Evolutionary conservation across 2,888 invertebrate genomes (phyloP).

Genomic region (Watsonalla cultraria): DNA sequence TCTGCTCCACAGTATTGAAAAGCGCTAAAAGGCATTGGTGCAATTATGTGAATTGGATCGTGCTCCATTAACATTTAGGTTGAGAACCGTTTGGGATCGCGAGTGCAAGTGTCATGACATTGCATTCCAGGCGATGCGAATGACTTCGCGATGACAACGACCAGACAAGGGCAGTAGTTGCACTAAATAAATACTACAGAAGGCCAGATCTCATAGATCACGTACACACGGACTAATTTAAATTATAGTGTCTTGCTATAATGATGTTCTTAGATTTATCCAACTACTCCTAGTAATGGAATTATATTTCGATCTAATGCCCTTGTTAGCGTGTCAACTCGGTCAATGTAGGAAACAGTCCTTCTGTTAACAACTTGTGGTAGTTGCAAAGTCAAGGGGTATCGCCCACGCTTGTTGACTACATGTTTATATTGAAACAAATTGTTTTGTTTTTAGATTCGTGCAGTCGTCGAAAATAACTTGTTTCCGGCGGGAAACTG

Average conservation of each 20-base stretch:
- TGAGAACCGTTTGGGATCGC: conserved; percentile 13
- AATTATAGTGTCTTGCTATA: no score
- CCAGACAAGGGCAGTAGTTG: conserved; percentile 74
- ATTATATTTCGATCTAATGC: no score
- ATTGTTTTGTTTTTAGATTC: conserved; percentile 1
- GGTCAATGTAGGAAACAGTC: no score
- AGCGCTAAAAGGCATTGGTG: conserved; percentile 14
- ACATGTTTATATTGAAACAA: conserved; percentile 2
- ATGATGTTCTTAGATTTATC: no score
- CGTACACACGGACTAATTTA: no score
- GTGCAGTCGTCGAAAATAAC: neutral
- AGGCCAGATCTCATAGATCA: no score
- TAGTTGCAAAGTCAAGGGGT: conserved; percentile 19
- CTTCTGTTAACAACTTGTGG: no score
- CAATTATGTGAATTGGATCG: conserved; percentile 8
- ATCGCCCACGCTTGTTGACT: conserved; percentile 30
- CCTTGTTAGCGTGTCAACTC: no score
- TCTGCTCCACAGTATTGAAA: conserved; percentile 6
- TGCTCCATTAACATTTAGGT: conserved; percentile 15
- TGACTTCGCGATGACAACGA: conserved; percentile 70
- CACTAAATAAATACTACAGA: conserved; percentile 14
- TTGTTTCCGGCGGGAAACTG: neutral
- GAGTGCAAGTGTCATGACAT: conserved; percentile 61
- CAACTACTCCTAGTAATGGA: no score
- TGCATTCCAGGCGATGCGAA: conserved; percentile 72